Evolutionary conservation across 2,888 invertebrate genomes (phyloP), one percentile per base, ranked within the genome.

Genomic region (Zhuqinia jingwanae): DNA sequence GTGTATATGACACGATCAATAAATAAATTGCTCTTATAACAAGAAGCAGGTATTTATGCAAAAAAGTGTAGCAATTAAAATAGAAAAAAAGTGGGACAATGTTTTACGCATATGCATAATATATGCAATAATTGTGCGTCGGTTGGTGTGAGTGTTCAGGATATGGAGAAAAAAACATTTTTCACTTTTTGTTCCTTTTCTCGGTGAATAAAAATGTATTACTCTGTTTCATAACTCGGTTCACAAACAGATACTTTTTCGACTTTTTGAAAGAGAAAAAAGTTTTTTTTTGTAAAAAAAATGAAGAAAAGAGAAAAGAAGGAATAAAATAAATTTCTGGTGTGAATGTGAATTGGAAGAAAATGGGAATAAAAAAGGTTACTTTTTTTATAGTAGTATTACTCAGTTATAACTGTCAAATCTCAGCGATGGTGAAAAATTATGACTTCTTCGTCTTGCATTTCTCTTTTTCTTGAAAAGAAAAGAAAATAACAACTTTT

Each of bases 311-410:
- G 5, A 36, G 36, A 36, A 36, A 36, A 76, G 30, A 60, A 77
- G 15, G 20, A 58, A 20, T 63, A 47, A n/a, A 27, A 77, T 77
- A 77, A 77, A 77, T 77, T 77, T 77, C 36, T 30, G 22, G 25
- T 53, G 36, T 56, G 76, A 76, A 17, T 58, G 42, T 25, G 27
- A 13, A 45, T 22, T 45, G 15, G 22, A 45, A 45, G 22, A 47
- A 45, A 77, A 60, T 77, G 60, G 76, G 58, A 58, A 58, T 56
- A 25, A 60, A n/a, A n/a, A 60, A 60, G 45, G 17, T 77, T 20
- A 2, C 63, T 60, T 77, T 63, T 77, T 47, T 58, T 63, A 63
- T 60, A n/a, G n/a, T n/a, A n/a, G n/a, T 77, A 77, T 63, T 77
- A 63, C 77, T 22, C 42, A 17, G 60, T 58, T 63, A 47, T 76